Percentiles rank a stretch among this genome's conserved stretches.
Evolutionary conservation across 2,113 vertebrate genomes (phyloP).

Genomic region (Neopipo cinnamomea): DNA sequence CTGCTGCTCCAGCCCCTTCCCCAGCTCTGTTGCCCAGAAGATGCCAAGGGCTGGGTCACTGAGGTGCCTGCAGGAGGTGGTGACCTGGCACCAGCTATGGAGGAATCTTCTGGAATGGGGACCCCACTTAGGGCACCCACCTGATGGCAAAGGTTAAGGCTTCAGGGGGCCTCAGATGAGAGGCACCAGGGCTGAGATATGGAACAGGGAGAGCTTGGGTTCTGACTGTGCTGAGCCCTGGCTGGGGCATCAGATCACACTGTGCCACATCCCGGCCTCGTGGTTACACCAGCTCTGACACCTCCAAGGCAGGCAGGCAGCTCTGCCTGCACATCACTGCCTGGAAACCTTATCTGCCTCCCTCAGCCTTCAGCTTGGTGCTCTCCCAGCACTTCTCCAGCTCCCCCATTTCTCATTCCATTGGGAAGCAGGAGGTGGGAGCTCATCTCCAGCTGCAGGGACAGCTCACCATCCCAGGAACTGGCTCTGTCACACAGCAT

Average conservation of each 20-base stretch:
- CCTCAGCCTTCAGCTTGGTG: not conserved
- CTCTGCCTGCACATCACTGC: not conserved
- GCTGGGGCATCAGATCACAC: rapidly evolving
- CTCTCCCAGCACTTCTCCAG: not conserved
- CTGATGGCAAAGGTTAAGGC: not conserved
- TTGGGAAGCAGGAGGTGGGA: not conserved
- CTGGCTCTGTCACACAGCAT: not conserved
- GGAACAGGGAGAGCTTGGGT: not conserved
- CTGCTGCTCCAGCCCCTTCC: not conserved
- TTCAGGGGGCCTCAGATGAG: not conserved
- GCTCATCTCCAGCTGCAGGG: not conserved
- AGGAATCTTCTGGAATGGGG: not conserved
- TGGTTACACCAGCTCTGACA: not conserved
- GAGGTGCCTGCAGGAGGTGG: rapidly evolving
- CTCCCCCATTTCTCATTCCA: not conserved
- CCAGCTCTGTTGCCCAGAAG: not conserved
- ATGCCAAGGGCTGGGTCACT: not conserved
- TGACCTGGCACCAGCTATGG: not conserved
- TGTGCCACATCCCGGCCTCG: not conserved
- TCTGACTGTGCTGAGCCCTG: not conserved
- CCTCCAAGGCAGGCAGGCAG: not conserved
- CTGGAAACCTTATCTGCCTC: not conserved
- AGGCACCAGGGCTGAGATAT: not conserved
- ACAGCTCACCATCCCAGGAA: not conserved
- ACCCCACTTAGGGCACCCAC: not conserved